Evolutionary conservation across 2,113 vertebrate genomes (phyloP), one percentile per base, ranked within the genome.

Genomic region (Apodemus speciosus): DNA sequence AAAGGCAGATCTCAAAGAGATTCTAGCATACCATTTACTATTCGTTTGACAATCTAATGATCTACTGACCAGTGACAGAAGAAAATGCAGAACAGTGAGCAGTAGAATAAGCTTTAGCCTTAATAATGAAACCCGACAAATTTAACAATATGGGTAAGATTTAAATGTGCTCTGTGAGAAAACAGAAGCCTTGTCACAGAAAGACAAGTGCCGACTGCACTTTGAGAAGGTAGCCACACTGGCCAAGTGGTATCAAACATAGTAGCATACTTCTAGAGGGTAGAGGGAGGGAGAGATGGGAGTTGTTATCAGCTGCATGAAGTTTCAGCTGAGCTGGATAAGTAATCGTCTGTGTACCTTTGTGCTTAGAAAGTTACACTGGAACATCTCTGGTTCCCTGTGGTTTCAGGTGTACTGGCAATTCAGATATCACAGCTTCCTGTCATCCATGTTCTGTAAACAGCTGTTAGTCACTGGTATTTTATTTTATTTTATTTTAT

Each of bases 231-330:
- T 2, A 20, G 30, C 15, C 49, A 46, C 35, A n/a, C 27, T 11
- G 53, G 1, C 46, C 38, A 75, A 56, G 2, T 84, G 9, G 10
- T 68, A 30, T 46, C 21, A 11, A 38, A 84, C 56, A 23, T 1
- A 15, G 13, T 32, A 56, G 4, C 1, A 46, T 58, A 16, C 35
- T 46, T 68, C 27, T 6, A 25, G 32, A 60, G 18, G 7, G 25
- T 64, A 4, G 23, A 5, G 6, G 27, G n/a, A 46, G 2, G 15
- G 23, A 5, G 13, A 69, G 6, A n/a, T 8, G 14, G 2, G 9
- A 35, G 10, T 25, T 72, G 18, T 25, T 85, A 15, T 43, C 35
- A 60, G 35, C 58, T 25, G 25, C 2, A 35, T 40, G 6, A 40
- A 11, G 14, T 90, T 58, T 51, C 62, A 40, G 40, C 40, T 56